These are phyloP conservation scores for Machaerirhynchus nigripectus DNA, from an alignment of 2,113 vertebrate genomes.

Conservation along the genomic window DNA sequence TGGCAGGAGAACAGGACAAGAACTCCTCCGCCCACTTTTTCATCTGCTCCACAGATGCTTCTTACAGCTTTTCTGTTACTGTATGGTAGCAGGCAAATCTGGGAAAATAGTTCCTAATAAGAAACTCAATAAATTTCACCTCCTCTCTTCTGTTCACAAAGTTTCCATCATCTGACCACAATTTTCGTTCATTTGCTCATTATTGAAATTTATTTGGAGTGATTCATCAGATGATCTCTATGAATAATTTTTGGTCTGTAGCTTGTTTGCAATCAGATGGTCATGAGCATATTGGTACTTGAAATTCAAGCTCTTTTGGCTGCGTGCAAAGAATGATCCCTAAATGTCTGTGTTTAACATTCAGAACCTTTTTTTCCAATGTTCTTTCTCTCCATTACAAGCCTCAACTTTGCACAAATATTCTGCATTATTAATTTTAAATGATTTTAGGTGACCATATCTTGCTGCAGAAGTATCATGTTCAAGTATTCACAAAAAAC, in stretches of 20 bases:
- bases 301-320: conserved; percentile 45
- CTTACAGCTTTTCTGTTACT: not conserved
- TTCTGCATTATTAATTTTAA: not conserved
- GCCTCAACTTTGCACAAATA: not conserved
- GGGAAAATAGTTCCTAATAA: not conserved
- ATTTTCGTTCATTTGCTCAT: conserved; percentile 35
- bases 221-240: conserved; percentile 29
- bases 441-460: not conserved
- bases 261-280: conserved; percentile 33
- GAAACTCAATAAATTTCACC: conserved; percentile 18
- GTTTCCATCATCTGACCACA: conserved; percentile 21
- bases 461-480: not conserved
- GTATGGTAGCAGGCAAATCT: not conserved
- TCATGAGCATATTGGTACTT: conserved; percentile 20
- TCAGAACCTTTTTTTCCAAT: not conserved
- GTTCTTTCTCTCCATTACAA: not conserved
- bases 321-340: not conserved
- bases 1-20: not conserved
- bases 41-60: conserved; percentile 2
- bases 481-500: not conserved
- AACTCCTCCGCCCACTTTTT: not conserved
- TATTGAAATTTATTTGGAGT: conserved; percentile 3
- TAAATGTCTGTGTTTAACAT: not conserved
- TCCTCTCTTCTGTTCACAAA: conserved; percentile 4
- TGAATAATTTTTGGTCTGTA: conserved; percentile 31